Percentiles rank a stretch among this genome's conserved stretches.
Evolutionary conservation across 2,888 invertebrate species (phyloP).

Genomic region (Catocala sponsa): DNA sequence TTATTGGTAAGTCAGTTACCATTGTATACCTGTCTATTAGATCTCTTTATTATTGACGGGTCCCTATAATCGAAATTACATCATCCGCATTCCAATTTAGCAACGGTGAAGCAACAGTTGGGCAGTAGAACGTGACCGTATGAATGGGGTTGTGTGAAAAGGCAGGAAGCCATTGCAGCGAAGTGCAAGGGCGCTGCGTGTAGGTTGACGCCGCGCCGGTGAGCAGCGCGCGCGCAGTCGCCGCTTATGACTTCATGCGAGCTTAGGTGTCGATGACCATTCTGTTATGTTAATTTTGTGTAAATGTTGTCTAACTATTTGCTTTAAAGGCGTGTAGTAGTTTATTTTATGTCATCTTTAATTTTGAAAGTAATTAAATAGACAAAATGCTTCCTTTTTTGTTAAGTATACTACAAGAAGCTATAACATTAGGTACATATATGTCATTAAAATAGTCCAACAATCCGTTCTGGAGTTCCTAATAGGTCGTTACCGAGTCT

Average conservation of each 20-base stretch:
- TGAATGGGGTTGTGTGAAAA: conserved; percentile 74
- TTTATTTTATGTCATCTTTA: no score
- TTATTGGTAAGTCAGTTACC: neutral
- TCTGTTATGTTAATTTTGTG: conserved; percentile 21
- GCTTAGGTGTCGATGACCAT: conserved; percentile 47
- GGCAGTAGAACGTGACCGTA: conserved; percentile 68
- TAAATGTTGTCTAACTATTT: conserved; percentile 22
- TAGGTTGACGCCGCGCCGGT: conserved; percentile 17
- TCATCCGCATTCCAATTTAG: conserved; percentile 58
- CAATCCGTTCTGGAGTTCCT: no score
- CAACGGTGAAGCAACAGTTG: conserved; percentile 60
- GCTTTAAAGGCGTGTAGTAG: no score
- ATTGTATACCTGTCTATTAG: conserved; percentile 20
- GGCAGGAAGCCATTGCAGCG: conserved; percentile 69
- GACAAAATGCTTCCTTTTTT: no score
- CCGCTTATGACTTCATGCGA: conserved; percentile 48
- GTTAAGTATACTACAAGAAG: no score
- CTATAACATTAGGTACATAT: no score
- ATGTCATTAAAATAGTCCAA: no score
- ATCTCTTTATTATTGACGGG: conserved; percentile 20
- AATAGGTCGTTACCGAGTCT: no score
- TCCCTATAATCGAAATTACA: conserved; percentile 51
- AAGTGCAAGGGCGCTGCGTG: conserved; percentile 74
- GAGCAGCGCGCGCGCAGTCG: conserved; percentile 22
- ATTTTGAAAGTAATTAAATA: no score